Base-by-base conservation (phyloP, 2,797 vertebrate genomes). In the Crenuchus spilurus region DNA sequence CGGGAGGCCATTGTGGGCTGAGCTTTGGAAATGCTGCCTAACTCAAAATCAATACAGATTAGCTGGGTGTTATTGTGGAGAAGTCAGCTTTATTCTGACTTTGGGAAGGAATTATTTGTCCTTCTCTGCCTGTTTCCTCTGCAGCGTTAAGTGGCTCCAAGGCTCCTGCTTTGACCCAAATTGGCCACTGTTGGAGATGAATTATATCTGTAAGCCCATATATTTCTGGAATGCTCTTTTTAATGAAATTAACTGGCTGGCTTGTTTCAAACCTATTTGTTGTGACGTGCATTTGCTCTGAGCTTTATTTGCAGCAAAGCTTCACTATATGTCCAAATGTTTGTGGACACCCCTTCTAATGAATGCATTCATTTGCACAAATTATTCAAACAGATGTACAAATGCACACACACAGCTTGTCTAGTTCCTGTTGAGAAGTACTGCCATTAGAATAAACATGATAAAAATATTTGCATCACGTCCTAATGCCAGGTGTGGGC, bases 31-130 rank as follows among this genome's bases (percentile, higher is more conserved):
- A 83, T 33, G 80, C 82, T 79, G 76, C 76, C 60, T 81, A 88
- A 84, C 76, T 79, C 73, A 22, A 61, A 87, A 88, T 90, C 89
- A 81, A 91, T 91, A 88, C 64, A 82, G 83, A 88, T 91, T 84
- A 88, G 85, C 83, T 77, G 70, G 83, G 86, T 82, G 76, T 90
- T 87, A 85, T 80, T 71, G 80, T 81, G 60, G 75, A 73, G 78
- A 78, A 83, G 78, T 82, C 80, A 77, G 79, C 75, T 89, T 83
- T 80, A 80, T 83, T 72, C 80, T 85, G 83, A 88, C 83, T 87
- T 84, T 84, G 73, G 79, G 71, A 75, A 84, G 85, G 79, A 87
- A 86, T 85, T 79, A 83, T 68, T 49, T 31, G 49, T 54, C 48
- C 71, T 46, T 22, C 26, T 42, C 22, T 22, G 35, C 6, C 31